A percentile compares a stretch with the other conserved stretches of the same genome.
These are phyloP conservation scores for Pseudomyrmex flavicornis DNA, from an alignment of 1,140 invertebrate genomes.

Conservation along the genomic window DNA sequence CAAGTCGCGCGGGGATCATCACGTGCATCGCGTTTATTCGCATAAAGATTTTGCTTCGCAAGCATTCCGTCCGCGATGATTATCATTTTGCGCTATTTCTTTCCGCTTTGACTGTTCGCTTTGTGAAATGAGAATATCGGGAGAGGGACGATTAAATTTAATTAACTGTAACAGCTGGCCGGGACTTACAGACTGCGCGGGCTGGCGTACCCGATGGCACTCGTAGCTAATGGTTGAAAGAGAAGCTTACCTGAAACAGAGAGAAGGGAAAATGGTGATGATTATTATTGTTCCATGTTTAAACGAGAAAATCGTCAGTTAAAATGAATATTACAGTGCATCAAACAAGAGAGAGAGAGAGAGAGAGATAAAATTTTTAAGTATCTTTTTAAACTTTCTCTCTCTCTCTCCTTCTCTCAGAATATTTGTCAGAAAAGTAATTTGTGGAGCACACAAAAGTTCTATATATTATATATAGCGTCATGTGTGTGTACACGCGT, in stretches of 20 bases:
- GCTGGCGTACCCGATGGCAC: constrained; percentile 31
- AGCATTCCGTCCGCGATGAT: constrained; percentile 18
- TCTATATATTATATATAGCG: not conserved
- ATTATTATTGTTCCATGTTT: constrained; percentile 48
- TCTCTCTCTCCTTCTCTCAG: too few relatives aligned
- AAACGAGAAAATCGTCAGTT: constrained; percentile 44
- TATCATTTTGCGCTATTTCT: constrained; percentile 34
- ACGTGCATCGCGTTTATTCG: constrained; percentile 24
- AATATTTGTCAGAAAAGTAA: not conserved
- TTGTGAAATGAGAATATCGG: constrained; percentile 48
- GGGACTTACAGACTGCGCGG: constrained; percentile 47
- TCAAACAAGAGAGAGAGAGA: not conserved
- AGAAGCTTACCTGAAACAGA: constrained; percentile 65
- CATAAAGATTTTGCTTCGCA: constrained; percentile 14
- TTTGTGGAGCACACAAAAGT: not conserved
- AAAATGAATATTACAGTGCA: constrained; percentile 1
- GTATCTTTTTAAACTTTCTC: too few relatives aligned
- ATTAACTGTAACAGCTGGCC: constrained; percentile 63
- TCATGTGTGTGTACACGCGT: not conserved
- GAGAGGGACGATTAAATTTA: constrained; percentile 61
- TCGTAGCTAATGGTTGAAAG: constrained; percentile 35
- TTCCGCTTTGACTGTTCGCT: constrained; percentile 37
- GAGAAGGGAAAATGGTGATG: constrained; percentile 28
- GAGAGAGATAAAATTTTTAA: not conserved
- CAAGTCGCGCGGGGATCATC: constrained; percentile 2